These are phyloP conservation scores for Dichetophora obliterata DNA, from an alignment of 2,888 invertebrate species.

Conservation along the genomic window DNA sequence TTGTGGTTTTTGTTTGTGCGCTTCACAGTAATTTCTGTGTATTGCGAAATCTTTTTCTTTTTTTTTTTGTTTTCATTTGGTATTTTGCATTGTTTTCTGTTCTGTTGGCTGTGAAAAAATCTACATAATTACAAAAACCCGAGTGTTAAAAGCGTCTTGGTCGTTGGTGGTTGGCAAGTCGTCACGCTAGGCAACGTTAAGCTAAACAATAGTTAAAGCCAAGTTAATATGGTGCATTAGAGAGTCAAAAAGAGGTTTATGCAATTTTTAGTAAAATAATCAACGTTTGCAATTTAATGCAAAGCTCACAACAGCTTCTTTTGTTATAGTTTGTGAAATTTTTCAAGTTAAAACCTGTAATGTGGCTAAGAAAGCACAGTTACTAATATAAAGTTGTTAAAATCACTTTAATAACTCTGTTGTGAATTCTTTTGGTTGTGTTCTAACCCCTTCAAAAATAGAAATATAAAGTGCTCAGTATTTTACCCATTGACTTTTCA, in stretches of 20 bases:
- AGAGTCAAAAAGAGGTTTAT: neutral
- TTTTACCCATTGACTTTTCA: too few relatives aligned
- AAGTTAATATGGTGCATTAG: neutral
- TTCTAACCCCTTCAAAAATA: too few relatives aligned
- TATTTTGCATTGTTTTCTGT: neutral
- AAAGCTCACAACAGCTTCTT: too few relatives aligned
- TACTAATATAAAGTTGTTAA: too few relatives aligned
- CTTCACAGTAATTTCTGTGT: neutral
- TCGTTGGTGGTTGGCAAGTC: slow-evolving; percentile 25
- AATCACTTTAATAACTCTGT: too few relatives aligned
- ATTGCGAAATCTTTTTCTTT: slow-evolving; percentile 1
- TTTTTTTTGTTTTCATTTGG: neutral
- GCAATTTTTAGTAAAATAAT: too few relatives aligned
- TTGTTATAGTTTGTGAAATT: too few relatives aligned
- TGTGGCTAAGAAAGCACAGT: too few relatives aligned
- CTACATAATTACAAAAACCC: slow-evolving; percentile 5
- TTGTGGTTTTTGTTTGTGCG: neutral
- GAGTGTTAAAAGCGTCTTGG: slow-evolving; percentile 8
- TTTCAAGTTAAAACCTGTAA: too few relatives aligned
- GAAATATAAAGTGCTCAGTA: too few relatives aligned
- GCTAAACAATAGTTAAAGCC: slow-evolving; percentile 13
- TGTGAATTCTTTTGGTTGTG: too few relatives aligned
- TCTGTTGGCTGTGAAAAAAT: neutral
- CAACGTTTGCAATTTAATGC: too few relatives aligned
- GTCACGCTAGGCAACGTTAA: slow-evolving; percentile 14